Base-by-base conservation (phyloP, 2,113 vertebrate species). In the Piaya cayana region DNA sequence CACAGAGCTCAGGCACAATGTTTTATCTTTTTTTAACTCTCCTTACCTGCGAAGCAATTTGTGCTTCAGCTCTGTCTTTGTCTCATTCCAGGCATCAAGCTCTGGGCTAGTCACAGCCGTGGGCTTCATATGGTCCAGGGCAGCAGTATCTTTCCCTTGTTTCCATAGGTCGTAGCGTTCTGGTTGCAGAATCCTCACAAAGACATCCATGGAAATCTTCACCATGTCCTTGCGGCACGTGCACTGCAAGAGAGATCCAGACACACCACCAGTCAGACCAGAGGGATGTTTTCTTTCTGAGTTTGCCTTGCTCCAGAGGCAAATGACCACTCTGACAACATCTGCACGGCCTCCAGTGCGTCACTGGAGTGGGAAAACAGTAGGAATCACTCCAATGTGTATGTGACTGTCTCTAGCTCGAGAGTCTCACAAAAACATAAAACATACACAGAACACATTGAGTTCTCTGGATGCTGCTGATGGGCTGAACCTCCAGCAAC, bases 181-280 rank as follows among this genome's bases (percentile, higher is more conserved):
- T 0, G 99, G 99, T 92, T 99, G 99, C 88, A 99, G 98, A 95
- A 98, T 97, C 87, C 99, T 97, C 63, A 99, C 99, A 86, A 99
- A 99, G 74, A 99, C 99, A 2, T 99, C 99, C 99, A 99, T 99
- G 80, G 99, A 99, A 97, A 99, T 99, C 98, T 99, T 99, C 95
- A 99, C 99, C 98, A 99, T 99, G 97, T 99, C 99, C 90, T 99
- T 99, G 37, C 99, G 99, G 93, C 99, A 99, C 3, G 99, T 98
- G 77, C 99, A 99, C 99, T 99, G 94, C 3, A 47, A 77, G 83
- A 75, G 92, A 79, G 3, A 68, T 2, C 8, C 65, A 90, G 79
- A 55, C 22, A 69, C 47, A n/a, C 13, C 29, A 36, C 15, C 55
- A 22, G 12, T 77, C 27, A 84, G 71, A 39, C 3, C 72, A 12